Percentiles rank a stretch among this genome's conserved stretches.
These are phyloP conservation scores for Zosterops borbonicus DNA, from an alignment of 2,113 vertebrate genomes.

Conservation along the genomic window DNA sequence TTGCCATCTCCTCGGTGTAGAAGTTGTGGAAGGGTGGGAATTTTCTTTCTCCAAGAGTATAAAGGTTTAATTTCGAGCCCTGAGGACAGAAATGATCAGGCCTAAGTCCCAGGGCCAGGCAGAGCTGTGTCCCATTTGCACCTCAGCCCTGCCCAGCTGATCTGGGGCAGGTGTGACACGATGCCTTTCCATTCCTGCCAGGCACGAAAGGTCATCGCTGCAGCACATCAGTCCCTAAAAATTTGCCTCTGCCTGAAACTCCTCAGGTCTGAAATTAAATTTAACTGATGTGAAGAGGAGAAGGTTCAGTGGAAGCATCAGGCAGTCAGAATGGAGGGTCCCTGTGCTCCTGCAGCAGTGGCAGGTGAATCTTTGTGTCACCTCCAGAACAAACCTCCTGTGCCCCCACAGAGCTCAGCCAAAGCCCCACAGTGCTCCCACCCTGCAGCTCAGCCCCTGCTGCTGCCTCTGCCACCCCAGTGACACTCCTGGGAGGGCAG, in stretches of 20 bases:
- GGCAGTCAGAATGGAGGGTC: background rate
- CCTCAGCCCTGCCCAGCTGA: background rate
- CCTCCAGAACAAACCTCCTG: background rate
- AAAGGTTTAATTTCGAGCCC: background rate
- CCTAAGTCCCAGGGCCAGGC: background rate
- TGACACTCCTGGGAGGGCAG: background rate
- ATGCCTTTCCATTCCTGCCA: background rate
- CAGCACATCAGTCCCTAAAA: background rate
- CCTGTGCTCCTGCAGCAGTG: background rate
- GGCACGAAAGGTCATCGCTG: background rate
- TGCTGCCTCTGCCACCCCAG: background rate
- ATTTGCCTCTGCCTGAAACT: background rate
- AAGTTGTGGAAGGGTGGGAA: background rate
- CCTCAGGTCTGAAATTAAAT: constrained; percentile 13
- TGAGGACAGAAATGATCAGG: background rate
- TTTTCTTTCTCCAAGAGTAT: background rate
- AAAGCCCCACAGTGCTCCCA: background rate
- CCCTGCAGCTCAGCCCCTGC: background rate
- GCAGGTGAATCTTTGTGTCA: background rate
- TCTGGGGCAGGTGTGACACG: background rate
- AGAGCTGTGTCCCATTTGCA: background rate
- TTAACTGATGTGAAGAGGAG: background rate
- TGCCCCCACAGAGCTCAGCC: background rate
- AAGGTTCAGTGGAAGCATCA: background rate
- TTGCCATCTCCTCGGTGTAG: background rate